These are phyloP conservation scores for Nematolebias whitei DNA, from an alignment of 2,113 vertebrate species.

Conservation along the genomic window DNA sequence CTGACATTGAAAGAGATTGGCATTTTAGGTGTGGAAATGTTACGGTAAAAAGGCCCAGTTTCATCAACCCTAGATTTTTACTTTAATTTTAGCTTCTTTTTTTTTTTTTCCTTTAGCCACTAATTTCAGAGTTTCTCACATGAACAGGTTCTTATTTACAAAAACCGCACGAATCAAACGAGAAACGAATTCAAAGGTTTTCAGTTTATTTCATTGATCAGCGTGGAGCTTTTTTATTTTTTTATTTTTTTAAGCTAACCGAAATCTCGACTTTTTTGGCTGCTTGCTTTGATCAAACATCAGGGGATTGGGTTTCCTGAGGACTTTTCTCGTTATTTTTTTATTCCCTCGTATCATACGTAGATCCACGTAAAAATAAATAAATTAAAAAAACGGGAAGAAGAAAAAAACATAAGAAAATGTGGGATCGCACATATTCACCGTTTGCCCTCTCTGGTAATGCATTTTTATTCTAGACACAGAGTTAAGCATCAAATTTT, in stretches of 20 bases:
- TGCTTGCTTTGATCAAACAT: not conserved
- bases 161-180: too few relatives aligned
- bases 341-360: not conserved
- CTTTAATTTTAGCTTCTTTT: not conserved
- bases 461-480: not conserved
- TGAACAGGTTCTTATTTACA: not conserved
- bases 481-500: not conserved
- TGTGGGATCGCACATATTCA: not conserved
- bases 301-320: not conserved
- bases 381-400: too few relatives aligned
- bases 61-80: not conserved
- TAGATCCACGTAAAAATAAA: not conserved
- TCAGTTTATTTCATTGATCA: not conserved
- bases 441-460: not conserved
- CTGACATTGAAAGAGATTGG: constrained; percentile 1
- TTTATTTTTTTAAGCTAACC: not conserved
- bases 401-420: not conserved
- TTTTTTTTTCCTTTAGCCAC: not conserved
- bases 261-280: too few relatives aligned
- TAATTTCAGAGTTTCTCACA: not conserved
- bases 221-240: too few relatives aligned
- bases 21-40: constrained; percentile 11
- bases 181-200: not conserved
- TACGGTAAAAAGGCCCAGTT: constrained; percentile 41
- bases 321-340: not conserved